These are phyloP conservation scores for Lasiurus cinereus DNA, from an alignment of 2,113 vertebrate species.

Conservation along the genomic window DNA sequence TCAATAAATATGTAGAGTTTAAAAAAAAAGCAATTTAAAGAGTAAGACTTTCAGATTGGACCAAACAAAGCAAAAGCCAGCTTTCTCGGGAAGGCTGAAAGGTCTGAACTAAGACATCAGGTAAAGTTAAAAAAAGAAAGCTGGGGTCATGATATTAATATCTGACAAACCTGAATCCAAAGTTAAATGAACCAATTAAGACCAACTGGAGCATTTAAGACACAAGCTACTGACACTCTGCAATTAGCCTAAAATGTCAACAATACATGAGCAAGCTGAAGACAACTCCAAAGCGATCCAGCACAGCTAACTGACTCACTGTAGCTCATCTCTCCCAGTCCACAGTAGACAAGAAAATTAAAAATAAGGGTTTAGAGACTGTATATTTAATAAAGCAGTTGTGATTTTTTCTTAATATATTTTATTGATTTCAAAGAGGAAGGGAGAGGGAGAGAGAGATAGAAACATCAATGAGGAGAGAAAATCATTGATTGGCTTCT, in stretches of 20 bases:
- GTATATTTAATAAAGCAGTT: background rate
- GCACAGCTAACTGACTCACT: background rate
- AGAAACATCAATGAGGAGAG: no score
- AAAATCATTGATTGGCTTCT: no score
- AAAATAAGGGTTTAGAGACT: background rate
- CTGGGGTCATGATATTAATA: background rate
- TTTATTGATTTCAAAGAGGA: no score
- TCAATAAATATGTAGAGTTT: background rate
- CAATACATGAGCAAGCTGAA: no score
- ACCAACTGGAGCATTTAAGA: background rate
- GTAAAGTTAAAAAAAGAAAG: background rate
- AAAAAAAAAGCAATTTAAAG: conserved; percentile 10
- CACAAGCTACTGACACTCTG: no score
- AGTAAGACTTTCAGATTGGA: background rate
- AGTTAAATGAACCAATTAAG: background rate
- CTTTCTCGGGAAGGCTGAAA: conserved; percentile 12
- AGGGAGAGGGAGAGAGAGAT: no score
- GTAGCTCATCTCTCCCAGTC: background rate
- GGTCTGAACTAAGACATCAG: background rate
- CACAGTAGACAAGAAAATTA: background rate
- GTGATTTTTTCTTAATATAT: no score
- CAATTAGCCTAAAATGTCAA: background rate
- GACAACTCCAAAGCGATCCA: background rate
- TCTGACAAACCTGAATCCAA: background rate
- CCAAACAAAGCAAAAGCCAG: background rate